Evolutionary conservation across 2,797 vertebrate species (phyloP).

Genomic region (Hypotaenidia philippensis): DNA sequence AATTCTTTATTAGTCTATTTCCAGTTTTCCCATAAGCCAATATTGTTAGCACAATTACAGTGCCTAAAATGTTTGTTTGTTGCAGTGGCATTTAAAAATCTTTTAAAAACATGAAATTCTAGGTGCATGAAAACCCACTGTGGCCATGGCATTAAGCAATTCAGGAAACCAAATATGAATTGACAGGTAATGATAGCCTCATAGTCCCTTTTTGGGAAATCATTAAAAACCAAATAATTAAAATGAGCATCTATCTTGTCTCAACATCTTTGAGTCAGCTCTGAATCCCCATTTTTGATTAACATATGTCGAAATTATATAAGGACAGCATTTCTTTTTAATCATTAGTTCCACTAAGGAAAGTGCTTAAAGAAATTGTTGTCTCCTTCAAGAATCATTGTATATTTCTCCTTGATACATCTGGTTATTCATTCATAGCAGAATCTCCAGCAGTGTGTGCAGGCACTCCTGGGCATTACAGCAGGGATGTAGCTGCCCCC

Average conservation of each 20-base stretch:
- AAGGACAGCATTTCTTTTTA: not conserved
- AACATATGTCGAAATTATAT: not conserved
- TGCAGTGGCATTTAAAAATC: not conserved
- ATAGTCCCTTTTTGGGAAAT: not conserved
- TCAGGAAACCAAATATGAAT: not conserved
- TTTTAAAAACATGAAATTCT: not conserved
- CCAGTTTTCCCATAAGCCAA: not conserved
- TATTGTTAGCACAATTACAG: not conserved
- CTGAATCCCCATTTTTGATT: not conserved
- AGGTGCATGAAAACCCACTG: not conserved
- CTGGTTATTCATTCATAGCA: not conserved
- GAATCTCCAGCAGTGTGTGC: not conserved
- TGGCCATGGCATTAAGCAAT: not conserved
- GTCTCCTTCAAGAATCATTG: not conserved
- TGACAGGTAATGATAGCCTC: not conserved
- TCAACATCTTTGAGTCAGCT: not conserved
- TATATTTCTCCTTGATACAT: not conserved
- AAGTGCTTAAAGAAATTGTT: not conserved
- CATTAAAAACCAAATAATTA: not conserved
- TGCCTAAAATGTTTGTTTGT: not conserved
- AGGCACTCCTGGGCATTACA: not conserved
- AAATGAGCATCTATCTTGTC: not conserved
- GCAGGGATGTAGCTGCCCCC: not conserved
- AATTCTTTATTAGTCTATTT: not conserved
- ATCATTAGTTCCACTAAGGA: not conserved